A percentile compares a stretch with the other conserved stretches of the same genome.
These are phyloP conservation scores for Muscicapa striata DNA, from an alignment of 2,797 vertebrate genomes.

Conservation along the genomic window DNA sequence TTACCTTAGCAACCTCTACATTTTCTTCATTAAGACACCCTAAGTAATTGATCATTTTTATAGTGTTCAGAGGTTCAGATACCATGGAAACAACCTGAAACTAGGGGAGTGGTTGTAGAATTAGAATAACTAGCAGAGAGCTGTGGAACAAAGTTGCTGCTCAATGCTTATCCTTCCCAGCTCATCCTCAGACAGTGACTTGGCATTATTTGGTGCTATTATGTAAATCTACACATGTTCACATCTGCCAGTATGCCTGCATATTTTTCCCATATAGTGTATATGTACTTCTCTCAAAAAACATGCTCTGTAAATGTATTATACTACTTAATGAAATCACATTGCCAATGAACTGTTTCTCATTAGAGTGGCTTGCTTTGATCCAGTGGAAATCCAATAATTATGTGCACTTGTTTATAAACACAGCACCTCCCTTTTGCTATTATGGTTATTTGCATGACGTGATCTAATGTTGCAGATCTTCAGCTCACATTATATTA, in stretches of 20 bases:
- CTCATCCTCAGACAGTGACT: background rate
- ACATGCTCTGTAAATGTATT: background rate
- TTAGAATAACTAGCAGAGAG: background rate
- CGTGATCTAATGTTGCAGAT: background rate
- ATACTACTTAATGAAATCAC: background rate
- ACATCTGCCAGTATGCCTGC: background rate
- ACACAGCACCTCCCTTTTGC: background rate
- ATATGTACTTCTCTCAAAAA: background rate
- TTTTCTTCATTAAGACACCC: constrained; percentile 37
- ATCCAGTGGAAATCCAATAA: background rate
- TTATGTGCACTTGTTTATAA: background rate
- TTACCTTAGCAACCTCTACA: constrained; percentile 35
- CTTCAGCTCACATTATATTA: background rate
- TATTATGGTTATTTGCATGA: background rate
- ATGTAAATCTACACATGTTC: background rate
- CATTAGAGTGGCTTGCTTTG: background rate
- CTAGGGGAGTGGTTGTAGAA: background rate
- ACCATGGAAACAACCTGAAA: constrained; percentile 42
- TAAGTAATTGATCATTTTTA: constrained; percentile 45
- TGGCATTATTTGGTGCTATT: background rate
- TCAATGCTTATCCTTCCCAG: background rate
- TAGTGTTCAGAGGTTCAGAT: background rate
- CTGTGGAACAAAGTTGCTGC: background rate
- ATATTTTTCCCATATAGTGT: background rate
- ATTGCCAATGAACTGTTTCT: background rate